These are phyloP conservation scores for Psilanteris sp. DNA, from an alignment of 1,140 invertebrate genomes.

Conservation along the genomic window DNA sequence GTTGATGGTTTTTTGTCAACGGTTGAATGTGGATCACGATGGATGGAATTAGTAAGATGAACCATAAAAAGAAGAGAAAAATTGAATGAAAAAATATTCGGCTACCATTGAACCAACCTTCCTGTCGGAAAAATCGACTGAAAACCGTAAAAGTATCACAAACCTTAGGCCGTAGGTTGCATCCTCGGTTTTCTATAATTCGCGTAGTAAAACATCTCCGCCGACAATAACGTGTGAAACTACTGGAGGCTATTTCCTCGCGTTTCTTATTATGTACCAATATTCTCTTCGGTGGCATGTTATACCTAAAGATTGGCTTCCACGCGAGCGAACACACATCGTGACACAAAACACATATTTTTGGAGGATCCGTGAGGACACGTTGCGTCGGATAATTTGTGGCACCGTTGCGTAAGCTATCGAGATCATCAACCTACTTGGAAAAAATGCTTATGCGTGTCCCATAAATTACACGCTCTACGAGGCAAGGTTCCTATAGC, in stretches of 20 bases:
- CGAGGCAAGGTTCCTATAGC: constrained; percentile 50
- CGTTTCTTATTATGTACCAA: constrained; percentile 41
- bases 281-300: constrained; percentile 39
- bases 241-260: constrained; percentile 55
- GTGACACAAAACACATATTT: constrained; percentile 42
- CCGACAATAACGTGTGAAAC: constrained; percentile 57
- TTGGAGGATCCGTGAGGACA: constrained; percentile 50
- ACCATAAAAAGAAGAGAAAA: too few species aligned
- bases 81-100: too few species aligned
- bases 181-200: constrained; percentile 26
- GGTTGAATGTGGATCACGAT: too few species aligned
- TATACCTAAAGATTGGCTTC: constrained; percentile 22
- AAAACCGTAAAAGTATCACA: too few species aligned
- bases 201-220: constrained; percentile 16
- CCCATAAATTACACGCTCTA: constrained; percentile 62
- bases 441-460: constrained; percentile 60
- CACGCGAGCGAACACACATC: constrained; percentile 32
- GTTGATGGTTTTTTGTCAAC: too few species aligned
- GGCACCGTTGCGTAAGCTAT: constrained; percentile 60
- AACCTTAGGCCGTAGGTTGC: too few species aligned
- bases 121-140: too few species aligned
- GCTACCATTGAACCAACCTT: too few species aligned
- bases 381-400: constrained; percentile 57
- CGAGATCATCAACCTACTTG: constrained; percentile 68
- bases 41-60: too few species aligned